Evolutionary conservation across 2,797 vertebrate genomes (phyloP).

Genomic region (Melopsittacus undulatus): DNA sequence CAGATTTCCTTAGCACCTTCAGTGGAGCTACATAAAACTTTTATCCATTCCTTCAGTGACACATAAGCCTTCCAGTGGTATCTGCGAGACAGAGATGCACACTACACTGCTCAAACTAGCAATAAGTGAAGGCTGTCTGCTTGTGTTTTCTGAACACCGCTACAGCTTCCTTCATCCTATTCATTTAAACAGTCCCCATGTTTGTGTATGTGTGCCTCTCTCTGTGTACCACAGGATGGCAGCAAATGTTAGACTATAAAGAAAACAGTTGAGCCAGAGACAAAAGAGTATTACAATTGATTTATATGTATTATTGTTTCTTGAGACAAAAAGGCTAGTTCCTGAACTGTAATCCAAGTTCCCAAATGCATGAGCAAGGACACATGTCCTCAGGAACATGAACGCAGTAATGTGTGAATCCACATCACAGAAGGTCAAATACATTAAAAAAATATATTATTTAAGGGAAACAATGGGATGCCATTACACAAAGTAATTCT

Average conservation of each 20-base stretch:
- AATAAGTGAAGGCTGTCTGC: neutral
- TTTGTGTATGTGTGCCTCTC: constrained; percentile 23
- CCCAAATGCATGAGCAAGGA: neutral
- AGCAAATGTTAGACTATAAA: constrained; percentile 57
- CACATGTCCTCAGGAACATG: neutral
- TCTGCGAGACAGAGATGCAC: neutral
- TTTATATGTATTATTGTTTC: neutral
- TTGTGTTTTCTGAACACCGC: neutral
- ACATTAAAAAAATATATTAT: neutral
- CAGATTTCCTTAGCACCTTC: neutral
- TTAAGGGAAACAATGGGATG: neutral
- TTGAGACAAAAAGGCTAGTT: neutral
- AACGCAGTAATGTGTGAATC: neutral
- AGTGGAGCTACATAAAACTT: neutral
- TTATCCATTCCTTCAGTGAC: neutral
- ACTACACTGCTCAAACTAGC: neutral
- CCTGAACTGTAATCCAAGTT: neutral
- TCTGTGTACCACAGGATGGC: constrained; percentile 60
- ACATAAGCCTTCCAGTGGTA: neutral
- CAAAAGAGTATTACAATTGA: neutral
- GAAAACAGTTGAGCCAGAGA: neutral
- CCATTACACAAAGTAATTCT: neutral
- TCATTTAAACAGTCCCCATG: neutral
- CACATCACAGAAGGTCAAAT: neutral
- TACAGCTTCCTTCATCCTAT: neutral